Percentiles rank a stretch among this genome's conserved stretches.
Conservation (phyloP, 2,113 vertebrate species). For the Dissostichus mawsoni region DNA sequence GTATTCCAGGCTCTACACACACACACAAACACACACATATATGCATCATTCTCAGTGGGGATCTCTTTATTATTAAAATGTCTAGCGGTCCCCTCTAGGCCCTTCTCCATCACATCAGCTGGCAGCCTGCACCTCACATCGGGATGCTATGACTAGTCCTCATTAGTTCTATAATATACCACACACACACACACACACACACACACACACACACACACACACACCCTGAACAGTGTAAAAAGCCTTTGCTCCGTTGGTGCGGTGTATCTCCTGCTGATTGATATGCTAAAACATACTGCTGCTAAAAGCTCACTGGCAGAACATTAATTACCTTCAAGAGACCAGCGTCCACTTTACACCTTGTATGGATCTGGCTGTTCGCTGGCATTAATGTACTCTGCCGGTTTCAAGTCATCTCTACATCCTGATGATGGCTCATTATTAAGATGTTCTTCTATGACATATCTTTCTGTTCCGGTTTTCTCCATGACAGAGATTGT, state of each 20-base stretch:
- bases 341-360: constrained; percentile 9
- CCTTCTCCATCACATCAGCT: constrained; percentile 62
- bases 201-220: background rate
- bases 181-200: background rate
- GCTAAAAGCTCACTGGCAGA: constrained; percentile 35
- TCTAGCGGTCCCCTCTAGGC: constrained; percentile 65
- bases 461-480: background rate
- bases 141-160: constrained; percentile 46
- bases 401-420: background rate
- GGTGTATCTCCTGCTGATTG: constrained; percentile 44
- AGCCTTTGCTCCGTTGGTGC: constrained; percentile 17
- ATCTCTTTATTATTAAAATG: constrained; percentile 73
- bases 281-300: constrained; percentile 46
- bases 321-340: constrained; percentile 40
- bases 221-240: constrained; percentile 10
- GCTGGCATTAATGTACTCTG: constrained; percentile 15
- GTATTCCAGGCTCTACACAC: constrained; percentile 20
- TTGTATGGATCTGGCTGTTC: constrained; percentile 7
- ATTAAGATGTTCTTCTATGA: too few species aligned
- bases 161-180: constrained; percentile 61
- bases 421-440: background rate
- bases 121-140: constrained; percentile 32
- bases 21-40: constrained; percentile 32
- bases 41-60: constrained; percentile 40
- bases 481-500: background rate